Evolutionary conservation across 2,888 invertebrate genomes (phyloP).

Genomic region (Opisthograptis luteolata): DNA sequence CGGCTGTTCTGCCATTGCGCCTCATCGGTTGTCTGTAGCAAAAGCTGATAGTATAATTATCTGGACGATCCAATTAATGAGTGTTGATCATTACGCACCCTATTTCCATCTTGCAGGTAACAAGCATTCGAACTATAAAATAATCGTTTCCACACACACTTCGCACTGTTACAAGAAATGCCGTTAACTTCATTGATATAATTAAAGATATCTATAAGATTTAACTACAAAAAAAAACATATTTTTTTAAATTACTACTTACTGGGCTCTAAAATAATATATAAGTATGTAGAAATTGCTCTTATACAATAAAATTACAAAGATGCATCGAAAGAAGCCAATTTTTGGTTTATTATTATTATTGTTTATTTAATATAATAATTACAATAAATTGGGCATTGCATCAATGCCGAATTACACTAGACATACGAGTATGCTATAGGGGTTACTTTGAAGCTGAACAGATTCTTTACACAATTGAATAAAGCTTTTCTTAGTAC

Average conservation of each 20-base stretch:
- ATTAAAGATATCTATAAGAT: conserved; percentile 31
- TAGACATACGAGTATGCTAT: conserved; percentile 47
- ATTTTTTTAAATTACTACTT: conserved; percentile 65
- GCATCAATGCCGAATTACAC: conserved; percentile 62
- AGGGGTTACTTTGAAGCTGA: conserved; percentile 26
- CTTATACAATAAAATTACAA: conserved; percentile 60
- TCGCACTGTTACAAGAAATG: conserved; percentile 1
- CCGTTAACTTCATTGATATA: conserved; percentile 26
- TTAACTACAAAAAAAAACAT: conserved; percentile 45
- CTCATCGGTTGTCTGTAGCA: too few relatives aligned
- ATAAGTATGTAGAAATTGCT: conserved; percentile 74
- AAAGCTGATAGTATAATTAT: too few relatives aligned
- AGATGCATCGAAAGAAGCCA: conserved; percentile 75
- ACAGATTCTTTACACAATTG: conserved; percentile 40
- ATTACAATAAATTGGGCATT: conserved; percentile 44
- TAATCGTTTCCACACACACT: conserved; percentile 3
- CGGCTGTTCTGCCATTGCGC: too few relatives aligned
- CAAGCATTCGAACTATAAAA: conserved; percentile 31
- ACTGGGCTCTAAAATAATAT: conserved; percentile 62
- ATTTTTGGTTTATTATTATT: conserved; percentile 77
- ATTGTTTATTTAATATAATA: conserved; percentile 49
- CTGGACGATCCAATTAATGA: background rate
- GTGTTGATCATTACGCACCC: background rate
- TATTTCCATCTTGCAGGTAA: background rate
- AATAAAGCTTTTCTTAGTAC: too few relatives aligned